These are phyloP conservation scores for Mactra quadrangularis DNA, from an alignment of 1,140 invertebrate genomes.

Conservation along the genomic window DNA sequence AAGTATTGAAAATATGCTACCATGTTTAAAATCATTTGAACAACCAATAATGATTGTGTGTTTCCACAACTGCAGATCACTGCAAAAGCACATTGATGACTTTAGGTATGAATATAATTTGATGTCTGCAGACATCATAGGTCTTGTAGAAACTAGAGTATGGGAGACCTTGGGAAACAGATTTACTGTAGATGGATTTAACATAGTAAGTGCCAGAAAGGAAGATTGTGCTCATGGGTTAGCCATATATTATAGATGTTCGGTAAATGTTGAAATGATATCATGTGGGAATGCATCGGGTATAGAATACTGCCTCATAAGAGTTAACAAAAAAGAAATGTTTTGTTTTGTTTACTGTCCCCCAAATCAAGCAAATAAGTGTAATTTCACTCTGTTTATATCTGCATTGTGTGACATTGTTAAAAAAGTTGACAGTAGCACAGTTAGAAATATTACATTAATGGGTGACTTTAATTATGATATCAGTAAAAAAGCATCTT, in stretches of 20 bases:
- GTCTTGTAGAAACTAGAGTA: constrained; percentile 52
- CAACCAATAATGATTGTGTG: constrained; percentile 28
- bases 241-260: constrained; percentile 8
- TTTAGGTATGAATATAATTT: constrained; percentile 48
- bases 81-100: constrained; percentile 52
- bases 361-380: neutral
- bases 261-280: neutral
- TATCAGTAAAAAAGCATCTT: neutral
- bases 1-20: neutral
- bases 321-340: neutral
- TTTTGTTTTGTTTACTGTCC: constrained; percentile 17
- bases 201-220: neutral
- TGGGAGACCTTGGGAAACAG: neutral
- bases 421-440: neutral
- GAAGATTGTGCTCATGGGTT: constrained; percentile 20
- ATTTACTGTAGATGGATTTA: constrained; percentile 12
- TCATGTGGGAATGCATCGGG: neutral
- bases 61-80: constrained; percentile 56
- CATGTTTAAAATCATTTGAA: constrained; percentile 3
- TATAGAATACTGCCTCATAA: constrained; percentile 1
- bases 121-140: constrained; percentile 39
- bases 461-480: constrained; percentile 14
- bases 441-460: neutral
- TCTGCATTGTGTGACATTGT: constrained; percentile 32
- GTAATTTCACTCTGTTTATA: neutral